Evolutionary conservation across 1,140 invertebrate species (phyloP), one percentile per base, ranked within the genome.

Genomic region (Halictus rubicundus): DNA sequence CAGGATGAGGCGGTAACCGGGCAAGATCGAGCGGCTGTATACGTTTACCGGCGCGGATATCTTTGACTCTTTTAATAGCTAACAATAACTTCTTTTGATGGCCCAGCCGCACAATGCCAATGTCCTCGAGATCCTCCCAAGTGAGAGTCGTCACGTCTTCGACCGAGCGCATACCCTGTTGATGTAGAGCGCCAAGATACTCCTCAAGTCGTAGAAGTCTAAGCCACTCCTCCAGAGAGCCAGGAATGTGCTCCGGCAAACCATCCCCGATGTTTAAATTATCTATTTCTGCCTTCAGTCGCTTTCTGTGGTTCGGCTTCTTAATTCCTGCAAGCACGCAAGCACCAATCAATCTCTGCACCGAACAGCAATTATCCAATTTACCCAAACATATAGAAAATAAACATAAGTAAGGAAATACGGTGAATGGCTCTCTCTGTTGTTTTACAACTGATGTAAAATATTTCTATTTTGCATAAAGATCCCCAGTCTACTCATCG

Each of bases 61-160:
- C 97, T 93, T 99, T 99, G 21, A 99, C 96, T 92, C 98, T 95
- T 92, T 99, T 99, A 85, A 99, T 99, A 71, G 98, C 99, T 84
- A 99, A 93, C 86, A 99, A 96, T 82, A 99, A 97, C 94, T 99
- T 98, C 94, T 99, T 99, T 93, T 99, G 99, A 92, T 99, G 99
- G 37, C 99, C 99, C 89, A 98, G 92, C 88, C 96, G 96, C 42
- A 98, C 96, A 84, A 99, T 99, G 66, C 99, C 99, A 91, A 99
- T 99, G 89, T 99, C 99, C 94, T 99, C 99, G 84, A 99, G 95
- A 94, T 99, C 99, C 94, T 99, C 99, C 98, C 98, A 99, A 78
- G 97, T 98, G 57, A 99, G 95, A 89, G 99, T 98, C 54, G 97
- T 97, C 65, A 97, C 97, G 92, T 97, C 96, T 87, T 99, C 97